phyloP scores from a whole-genome alignment of 1,140 invertebrate genomes.

The Berghia stephanieae region DNA sequence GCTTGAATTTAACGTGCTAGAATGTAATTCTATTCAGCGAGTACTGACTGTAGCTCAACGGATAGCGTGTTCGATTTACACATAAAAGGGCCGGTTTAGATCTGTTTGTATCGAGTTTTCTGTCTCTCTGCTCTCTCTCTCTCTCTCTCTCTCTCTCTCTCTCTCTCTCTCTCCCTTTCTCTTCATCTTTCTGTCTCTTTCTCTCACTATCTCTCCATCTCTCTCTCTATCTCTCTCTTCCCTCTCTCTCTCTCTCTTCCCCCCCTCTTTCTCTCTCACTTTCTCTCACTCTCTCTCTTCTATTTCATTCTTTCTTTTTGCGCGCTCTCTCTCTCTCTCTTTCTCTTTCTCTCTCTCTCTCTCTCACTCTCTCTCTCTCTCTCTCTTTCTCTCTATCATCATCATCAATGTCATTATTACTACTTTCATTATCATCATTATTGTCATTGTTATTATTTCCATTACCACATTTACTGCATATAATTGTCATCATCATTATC shows the following conservation, averaged over 20 bases:
- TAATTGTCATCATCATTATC: background rate
- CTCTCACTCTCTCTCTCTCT: slow-evolving; percentile 16
- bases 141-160: background rate
- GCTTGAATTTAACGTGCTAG: too few species aligned
- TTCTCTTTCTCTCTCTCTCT: slow-evolving; percentile 1
- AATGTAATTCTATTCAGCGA: too few species aligned
- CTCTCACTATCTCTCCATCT: background rate
- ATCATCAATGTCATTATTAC: too few species aligned
- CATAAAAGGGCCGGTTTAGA: too few species aligned
- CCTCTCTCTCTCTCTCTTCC: background rate
- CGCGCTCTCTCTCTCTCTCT: background rate
- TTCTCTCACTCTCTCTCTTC: too few species aligned
- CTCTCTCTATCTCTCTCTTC: too few species aligned
- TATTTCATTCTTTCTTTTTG: background rate
- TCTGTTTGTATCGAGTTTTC: background rate
- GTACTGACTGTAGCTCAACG: too few species aligned
- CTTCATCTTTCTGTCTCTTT: slow-evolving; percentile 17
- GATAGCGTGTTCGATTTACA: too few species aligned
- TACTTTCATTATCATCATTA: background rate
- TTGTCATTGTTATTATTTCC: background rate
- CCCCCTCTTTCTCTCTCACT: too few species aligned
- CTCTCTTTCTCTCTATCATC: slow-evolving; percentile 11
- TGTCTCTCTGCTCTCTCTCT: slow-evolving; percentile 10
- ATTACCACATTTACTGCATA: too few species aligned
- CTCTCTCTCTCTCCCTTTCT: slow-evolving; percentile 17